A percentile compares a stretch with the other conserved stretches of the same genome.
Evolutionary conservation across 2,888 invertebrate species (phyloP).

Genomic region (Podotricha telesiphe): DNA sequence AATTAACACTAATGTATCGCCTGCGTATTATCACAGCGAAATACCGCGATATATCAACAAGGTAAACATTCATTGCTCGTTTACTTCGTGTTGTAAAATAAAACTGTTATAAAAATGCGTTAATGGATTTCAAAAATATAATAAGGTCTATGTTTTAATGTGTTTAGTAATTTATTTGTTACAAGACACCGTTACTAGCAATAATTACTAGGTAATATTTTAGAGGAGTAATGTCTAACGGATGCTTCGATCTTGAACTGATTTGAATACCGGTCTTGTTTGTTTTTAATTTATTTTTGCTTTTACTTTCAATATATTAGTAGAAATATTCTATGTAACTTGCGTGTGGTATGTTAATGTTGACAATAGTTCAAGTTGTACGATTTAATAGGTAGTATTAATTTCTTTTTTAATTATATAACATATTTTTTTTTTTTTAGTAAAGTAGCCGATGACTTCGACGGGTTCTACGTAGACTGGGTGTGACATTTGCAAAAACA

Average conservation of each 20-base stretch:
- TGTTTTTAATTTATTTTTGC: neutral
- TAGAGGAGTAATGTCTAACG: conserved; percentile 34
- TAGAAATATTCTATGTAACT: neutral
- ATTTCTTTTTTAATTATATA: too few relatives aligned
- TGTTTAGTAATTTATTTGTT: conserved; percentile 26
- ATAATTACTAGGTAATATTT: conserved; percentile 43
- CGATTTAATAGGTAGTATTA: too few relatives aligned
- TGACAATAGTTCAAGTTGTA: too few relatives aligned
- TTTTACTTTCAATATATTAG: neutral
- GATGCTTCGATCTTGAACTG: conserved; percentile 42
- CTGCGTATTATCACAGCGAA: conserved; percentile 13
- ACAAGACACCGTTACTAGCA: conserved; percentile 12
- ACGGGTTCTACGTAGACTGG: too few relatives aligned
- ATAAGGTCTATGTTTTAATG: too few relatives aligned
- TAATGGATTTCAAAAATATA: conserved; percentile 10
- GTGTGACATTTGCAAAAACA: too few relatives aligned
- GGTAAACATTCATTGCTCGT: conserved; percentile 6
- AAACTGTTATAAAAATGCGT: neutral
- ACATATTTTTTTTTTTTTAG: too few relatives aligned
- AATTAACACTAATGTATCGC: conserved; percentile 43
- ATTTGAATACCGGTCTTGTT: conserved; percentile 29
- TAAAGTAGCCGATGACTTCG: too few relatives aligned
- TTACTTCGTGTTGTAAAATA: neutral
- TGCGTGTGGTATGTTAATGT: too few relatives aligned
- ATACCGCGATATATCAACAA: neutral